A percentile compares a stretch with the other conserved stretches of the same genome.
phyloP scores from a whole-genome alignment of 1,140 invertebrate genomes.

The Periplaneta americana region DNA sequence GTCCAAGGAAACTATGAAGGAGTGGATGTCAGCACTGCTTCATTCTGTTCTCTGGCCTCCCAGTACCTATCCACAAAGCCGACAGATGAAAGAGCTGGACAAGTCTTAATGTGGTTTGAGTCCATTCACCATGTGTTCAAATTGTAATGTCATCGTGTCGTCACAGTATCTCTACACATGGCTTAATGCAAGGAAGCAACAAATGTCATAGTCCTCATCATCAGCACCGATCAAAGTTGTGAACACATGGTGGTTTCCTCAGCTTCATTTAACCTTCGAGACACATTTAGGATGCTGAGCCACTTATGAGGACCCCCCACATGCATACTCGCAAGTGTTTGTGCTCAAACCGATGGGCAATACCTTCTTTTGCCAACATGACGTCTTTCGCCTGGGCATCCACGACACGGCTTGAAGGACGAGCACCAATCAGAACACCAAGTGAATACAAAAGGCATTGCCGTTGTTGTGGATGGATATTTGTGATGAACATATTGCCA shows the following conservation, averaged over 20 bases:
- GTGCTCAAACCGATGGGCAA: slow-evolving; percentile 78
- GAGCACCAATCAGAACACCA: slow-evolving; percentile 3
- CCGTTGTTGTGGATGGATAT: neutral
- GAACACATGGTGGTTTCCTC: neutral
- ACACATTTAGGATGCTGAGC: neutral
- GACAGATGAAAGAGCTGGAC: too few species aligned
- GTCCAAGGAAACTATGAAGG: too few species aligned
- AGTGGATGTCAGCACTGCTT: too few species aligned
- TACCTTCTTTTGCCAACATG: slow-evolving; percentile 86
- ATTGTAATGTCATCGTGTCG: neutral
- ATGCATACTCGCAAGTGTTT: slow-evolving; percentile 85
- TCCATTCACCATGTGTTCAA: neutral
- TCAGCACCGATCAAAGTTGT: neutral
- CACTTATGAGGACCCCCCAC: slow-evolving; percentile 85
- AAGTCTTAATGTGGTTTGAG: too few species aligned
- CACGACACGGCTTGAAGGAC: slow-evolving; percentile 66
- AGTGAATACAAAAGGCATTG: slow-evolving; percentile 8
- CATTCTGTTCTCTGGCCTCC: too few species aligned
- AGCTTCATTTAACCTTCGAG: neutral
- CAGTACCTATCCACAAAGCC: too few species aligned
- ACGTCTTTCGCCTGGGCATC: slow-evolving; percentile 87
- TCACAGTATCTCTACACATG: neutral
- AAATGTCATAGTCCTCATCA: neutral
- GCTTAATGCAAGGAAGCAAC: neutral
- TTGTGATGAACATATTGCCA: neutral